A percentile compares a stretch with the other conserved stretches of the same genome.
These are phyloP conservation scores for Cyrtonyx montezumae DNA, from an alignment of 2,113 vertebrate genomes.

Conservation along the genomic window DNA sequence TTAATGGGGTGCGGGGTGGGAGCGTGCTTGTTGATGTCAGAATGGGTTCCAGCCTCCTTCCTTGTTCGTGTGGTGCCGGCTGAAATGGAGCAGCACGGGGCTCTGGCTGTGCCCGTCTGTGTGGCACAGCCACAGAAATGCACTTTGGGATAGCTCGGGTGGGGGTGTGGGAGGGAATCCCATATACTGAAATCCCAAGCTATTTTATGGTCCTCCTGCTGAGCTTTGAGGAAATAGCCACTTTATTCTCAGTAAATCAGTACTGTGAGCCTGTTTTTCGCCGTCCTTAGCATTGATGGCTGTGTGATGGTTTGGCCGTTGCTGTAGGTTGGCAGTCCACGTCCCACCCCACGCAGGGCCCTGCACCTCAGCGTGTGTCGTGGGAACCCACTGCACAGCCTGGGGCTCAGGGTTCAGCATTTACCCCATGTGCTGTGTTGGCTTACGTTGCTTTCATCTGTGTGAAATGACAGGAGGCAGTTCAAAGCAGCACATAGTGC, in stretches of 20 bases:
- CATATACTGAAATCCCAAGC: not conserved
- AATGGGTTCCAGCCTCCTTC: not conserved
- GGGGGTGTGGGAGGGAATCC: not conserved
- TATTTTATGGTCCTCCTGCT: not conserved
- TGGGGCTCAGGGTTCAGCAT: not conserved
- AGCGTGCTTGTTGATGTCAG: too few relatives aligned
- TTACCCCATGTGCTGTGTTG: rapidly evolving
- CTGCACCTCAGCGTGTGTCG: rapidly evolving
- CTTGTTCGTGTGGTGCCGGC: not conserved
- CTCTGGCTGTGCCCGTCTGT: rapidly evolving
- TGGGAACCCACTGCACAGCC: not conserved
- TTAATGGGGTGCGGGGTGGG: not conserved
- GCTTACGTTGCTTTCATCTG: not conserved
- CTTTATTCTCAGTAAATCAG: not conserved
- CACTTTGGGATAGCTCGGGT: not conserved
- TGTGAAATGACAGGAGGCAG: not conserved
- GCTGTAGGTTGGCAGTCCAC: rapidly evolving
- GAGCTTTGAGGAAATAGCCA: not conserved
- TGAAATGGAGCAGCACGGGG: rapidly evolving
- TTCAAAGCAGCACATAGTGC: not conserved
- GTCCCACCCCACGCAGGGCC: rapidly evolving
- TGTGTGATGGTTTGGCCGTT: not conserved
- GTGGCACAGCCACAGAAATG: too few relatives aligned
- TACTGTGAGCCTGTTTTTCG: not conserved
- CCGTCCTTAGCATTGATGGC: rapidly evolving